These are phyloP conservation scores for Anguilla megastoma DNA, from an alignment of 2,797 vertebrate species.

Conservation along the genomic window DNA sequence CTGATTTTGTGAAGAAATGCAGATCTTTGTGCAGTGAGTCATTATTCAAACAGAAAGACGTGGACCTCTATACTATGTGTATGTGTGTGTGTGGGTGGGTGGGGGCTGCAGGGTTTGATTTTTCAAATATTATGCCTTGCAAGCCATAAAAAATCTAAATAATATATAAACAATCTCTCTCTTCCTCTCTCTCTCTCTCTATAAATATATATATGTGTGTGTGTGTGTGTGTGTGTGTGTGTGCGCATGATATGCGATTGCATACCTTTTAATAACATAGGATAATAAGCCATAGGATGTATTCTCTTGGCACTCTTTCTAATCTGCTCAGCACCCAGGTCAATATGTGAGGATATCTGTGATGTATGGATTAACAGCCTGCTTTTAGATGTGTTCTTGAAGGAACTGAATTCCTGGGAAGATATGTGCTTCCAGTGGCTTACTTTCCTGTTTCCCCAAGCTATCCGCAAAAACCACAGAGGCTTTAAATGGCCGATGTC, in stretches of 20 bases:
- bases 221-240: too few relatives aligned
- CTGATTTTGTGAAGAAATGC: neutral
- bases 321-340: slow-evolving; percentile 2
- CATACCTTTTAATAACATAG: too few relatives aligned
- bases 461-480: neutral
- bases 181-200: too few relatives aligned
- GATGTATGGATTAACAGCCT: neutral
- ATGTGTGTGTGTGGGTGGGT: neutral
- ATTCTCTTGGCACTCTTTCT: neutral
- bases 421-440: neutral
- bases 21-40: neutral
- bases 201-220: too few relatives aligned
- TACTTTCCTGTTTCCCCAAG: neutral
- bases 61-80: neutral
- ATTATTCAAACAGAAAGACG: neutral
- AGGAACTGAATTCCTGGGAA: neutral
- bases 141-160: neutral
- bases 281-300: neutral
- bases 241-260: too few relatives aligned
- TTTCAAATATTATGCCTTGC: neutral
- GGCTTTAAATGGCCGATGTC: neutral
- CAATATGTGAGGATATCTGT: neutral
- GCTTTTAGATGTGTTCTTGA: neutral
- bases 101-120: neutral
- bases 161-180: too few relatives aligned